Conservation (phyloP, 1,140 invertebrate species). For the Bombus sibiricus region DNA sequence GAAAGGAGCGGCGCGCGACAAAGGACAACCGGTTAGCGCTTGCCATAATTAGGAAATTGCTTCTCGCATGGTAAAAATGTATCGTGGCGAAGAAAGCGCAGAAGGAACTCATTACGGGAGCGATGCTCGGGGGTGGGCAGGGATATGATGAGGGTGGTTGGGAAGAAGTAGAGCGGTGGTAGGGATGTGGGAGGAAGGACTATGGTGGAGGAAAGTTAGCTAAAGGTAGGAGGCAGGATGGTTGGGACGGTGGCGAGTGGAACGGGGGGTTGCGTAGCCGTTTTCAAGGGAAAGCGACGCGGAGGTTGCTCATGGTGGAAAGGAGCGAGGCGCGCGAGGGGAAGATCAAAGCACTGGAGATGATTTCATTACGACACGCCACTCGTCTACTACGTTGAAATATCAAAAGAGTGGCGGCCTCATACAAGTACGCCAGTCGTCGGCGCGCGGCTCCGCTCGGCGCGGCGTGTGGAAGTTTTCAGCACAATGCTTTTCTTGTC, state of each 20-base stretch:
- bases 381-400: slow-evolving; percentile 80
- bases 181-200: slow-evolving; percentile 4
- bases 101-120: slow-evolving; percentile 63
- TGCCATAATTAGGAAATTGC: slow-evolving; percentile 72
- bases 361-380: slow-evolving; percentile 82
- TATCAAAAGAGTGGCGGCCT: slow-evolving; percentile 80
- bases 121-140: neutral
- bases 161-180: slow-evolving; percentile 1
- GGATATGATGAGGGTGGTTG: slow-evolving; percentile 1
- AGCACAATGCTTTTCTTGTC: slow-evolving; percentile 72
- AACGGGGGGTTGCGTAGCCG: slow-evolving; percentile 47
- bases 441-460: slow-evolving; percentile 46
- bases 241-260: slow-evolving; percentile 22
- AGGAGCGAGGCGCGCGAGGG: slow-evolving; percentile 67
- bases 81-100: slow-evolving; percentile 62
- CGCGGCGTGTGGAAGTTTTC: slow-evolving; percentile 62
- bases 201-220: slow-evolving; percentile 46
- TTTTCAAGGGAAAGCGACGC: slow-evolving; percentile 68
- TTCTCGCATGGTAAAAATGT: slow-evolving; percentile 62
- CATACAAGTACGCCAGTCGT: slow-evolving; percentile 66
- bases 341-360: slow-evolving; percentile 82
- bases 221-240: slow-evolving; percentile 15
- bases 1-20: slow-evolving; percentile 25
- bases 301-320: slow-evolving; percentile 59
- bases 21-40: slow-evolving; percentile 59